Percentiles rank a stretch among this genome's conserved stretches.
phyloP scores from a whole-genome alignment of 2,797 vertebrate species.

The Bovichtus variegatus region DNA sequence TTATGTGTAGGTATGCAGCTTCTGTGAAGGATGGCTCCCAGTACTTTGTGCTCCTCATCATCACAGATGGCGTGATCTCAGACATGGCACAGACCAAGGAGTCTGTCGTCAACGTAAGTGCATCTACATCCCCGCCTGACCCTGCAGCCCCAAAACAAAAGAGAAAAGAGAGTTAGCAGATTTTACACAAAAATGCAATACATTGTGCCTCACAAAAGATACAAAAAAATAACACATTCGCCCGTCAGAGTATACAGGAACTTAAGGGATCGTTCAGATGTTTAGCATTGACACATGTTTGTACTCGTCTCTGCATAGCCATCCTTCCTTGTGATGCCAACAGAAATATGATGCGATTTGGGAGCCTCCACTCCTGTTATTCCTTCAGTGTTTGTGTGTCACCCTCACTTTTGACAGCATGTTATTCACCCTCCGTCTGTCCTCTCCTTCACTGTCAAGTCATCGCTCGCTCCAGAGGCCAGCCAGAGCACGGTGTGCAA shows the following conservation, averaged over 20 bases:
- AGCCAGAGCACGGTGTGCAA: background rate
- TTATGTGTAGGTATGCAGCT: conserved; percentile 89
- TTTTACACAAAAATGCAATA: background rate
- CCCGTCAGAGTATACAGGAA: too few relatives aligned
- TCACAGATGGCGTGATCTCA: conserved; percentile 98
- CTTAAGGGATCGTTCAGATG: fast-evolving
- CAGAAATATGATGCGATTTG: conserved; percentile 3
- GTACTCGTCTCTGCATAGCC: background rate
- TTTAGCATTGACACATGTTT: conserved; percentile 3
- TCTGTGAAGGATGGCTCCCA: conserved; percentile 97
- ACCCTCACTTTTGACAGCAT: conserved; percentile 45
- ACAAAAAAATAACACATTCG: too few relatives aligned
- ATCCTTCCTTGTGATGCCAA: background rate
- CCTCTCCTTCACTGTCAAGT: conserved; percentile 65
- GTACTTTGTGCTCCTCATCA: conserved; percentile 98
- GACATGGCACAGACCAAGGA: conserved; percentile 99
- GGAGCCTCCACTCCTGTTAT: conserved; percentile 1
- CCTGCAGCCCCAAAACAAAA: background rate
- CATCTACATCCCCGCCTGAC: background rate
- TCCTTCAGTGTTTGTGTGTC: background rate
- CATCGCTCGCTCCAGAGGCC: conserved; percentile 19
- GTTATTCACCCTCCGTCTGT: conserved; percentile 38
- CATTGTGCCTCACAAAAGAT: background rate
- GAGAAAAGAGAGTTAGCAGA: background rate
- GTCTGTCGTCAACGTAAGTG: conserved; percentile 95